Evolutionary conservation across 2,797 vertebrate genomes (phyloP).

Genomic region (Sphenopsis melanotis): DNA sequence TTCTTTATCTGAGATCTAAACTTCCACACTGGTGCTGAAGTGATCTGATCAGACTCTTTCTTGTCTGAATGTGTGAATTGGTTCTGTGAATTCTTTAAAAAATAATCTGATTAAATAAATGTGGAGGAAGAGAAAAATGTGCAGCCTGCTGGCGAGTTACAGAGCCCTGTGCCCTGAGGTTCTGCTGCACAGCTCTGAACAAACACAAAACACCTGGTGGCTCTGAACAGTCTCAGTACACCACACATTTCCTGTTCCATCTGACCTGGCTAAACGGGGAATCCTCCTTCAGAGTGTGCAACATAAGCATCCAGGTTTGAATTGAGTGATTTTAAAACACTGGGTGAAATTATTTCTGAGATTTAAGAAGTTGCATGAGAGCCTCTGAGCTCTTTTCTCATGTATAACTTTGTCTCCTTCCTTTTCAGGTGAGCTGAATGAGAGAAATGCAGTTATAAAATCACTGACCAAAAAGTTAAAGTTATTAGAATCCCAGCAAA

Average conservation of each 20-base stretch:
- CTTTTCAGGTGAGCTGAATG: constrained; percentile 82
- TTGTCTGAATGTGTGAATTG: background rate
- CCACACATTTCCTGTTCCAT: background rate
- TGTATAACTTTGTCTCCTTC: background rate
- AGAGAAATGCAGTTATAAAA: constrained; percentile 82
- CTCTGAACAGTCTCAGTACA: background rate
- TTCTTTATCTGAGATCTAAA: background rate
- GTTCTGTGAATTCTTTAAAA: background rate
- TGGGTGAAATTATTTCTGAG: background rate
- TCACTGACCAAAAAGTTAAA: constrained; percentile 78
- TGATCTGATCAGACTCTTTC: background rate
- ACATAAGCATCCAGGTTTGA: background rate
- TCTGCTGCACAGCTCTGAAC: background rate
- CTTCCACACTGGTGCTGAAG: background rate
- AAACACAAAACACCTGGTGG: background rate
- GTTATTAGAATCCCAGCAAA: constrained; percentile 76
- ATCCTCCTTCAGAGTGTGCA: background rate
- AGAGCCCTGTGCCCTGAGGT: background rate
- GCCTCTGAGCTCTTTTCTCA: background rate
- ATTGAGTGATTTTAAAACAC: fast-evolving
- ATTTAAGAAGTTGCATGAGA: background rate
- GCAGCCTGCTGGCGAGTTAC: background rate
- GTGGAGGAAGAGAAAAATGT: background rate
- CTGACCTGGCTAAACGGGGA: background rate
- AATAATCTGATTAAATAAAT: background rate